phyloP scores from a whole-genome alignment of 2,888 invertebrate species.

The Lamellibrachia satsuma region DNA sequence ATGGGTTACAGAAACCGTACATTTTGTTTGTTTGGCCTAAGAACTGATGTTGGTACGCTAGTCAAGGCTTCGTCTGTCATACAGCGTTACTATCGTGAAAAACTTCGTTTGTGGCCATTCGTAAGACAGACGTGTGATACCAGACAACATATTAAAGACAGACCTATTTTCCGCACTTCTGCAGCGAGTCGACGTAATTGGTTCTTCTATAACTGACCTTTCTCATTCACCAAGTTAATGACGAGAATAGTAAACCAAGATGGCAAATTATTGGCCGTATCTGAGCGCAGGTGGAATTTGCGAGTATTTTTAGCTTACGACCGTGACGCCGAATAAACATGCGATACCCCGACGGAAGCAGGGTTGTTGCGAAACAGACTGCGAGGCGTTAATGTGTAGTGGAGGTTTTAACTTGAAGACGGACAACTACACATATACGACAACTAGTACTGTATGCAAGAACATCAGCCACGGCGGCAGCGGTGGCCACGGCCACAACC shows the following conservation, averaged over 20 bases:
- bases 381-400: neutral
- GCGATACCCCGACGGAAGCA: neutral
- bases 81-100: neutral
- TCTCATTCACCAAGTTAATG: neutral
- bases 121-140: neutral
- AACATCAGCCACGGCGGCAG: neutral
- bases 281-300: neutral
- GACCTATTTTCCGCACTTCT: neutral
- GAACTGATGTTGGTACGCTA: neutral
- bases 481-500: neutral
- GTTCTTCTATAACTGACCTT: neutral
- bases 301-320: neutral
- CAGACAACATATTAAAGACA: neutral
- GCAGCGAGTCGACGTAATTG: neutral
- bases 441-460: neutral
- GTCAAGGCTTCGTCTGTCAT: neutral
- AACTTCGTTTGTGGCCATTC: neutral
- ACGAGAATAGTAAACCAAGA: neutral
- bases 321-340: constrained; percentile 5
- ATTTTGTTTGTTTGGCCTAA: neutral
- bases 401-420: neutral
- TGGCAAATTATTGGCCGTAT: constrained; percentile 13
- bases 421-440: neutral
- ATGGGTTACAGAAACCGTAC: neutral
- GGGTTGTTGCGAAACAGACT: neutral